A percentile compares a stretch with the other conserved stretches of the same genome.
Evolutionary conservation across 2,113 vertebrate species (phyloP).

Genomic region (Mesoclemmys tuberculata): DNA sequence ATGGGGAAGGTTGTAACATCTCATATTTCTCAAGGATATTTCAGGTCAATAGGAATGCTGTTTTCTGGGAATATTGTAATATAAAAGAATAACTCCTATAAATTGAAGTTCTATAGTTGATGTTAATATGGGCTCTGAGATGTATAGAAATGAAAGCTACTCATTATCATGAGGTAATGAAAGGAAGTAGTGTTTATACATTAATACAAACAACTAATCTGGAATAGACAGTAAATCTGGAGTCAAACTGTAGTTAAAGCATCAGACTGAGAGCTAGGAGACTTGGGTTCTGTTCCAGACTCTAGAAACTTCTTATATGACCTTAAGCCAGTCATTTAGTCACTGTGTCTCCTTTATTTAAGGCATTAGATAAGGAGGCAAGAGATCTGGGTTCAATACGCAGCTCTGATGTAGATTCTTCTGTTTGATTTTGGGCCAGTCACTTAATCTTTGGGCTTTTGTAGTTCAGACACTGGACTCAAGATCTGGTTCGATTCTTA

Average conservation of each 20-base stretch:
- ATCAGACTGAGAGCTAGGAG: background rate
- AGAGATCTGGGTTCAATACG: background rate
- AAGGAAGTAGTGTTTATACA: background rate
- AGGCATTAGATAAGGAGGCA: background rate
- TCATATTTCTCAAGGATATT: background rate
- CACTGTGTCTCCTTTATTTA: background rate
- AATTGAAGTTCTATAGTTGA: background rate
- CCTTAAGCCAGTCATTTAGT: background rate
- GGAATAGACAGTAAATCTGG: background rate
- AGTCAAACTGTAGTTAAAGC: background rate
- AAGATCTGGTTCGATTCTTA: background rate
- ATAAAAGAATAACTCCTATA: background rate
- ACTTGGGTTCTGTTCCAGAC: background rate
- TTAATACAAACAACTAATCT: background rate
- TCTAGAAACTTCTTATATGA: background rate
- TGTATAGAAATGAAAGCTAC: background rate
- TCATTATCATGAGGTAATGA: background rate
- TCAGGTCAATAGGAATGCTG: background rate
- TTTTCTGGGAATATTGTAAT: background rate
- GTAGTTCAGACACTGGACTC: background rate
- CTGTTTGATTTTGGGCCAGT: background rate
- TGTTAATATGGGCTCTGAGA: background rate
- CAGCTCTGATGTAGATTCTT: fast-evolving
- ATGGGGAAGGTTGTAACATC: background rate
- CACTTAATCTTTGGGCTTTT: background rate